Base-by-base conservation (phyloP, 2,797 vertebrate species). In the Champsocephalus esox region DNA sequence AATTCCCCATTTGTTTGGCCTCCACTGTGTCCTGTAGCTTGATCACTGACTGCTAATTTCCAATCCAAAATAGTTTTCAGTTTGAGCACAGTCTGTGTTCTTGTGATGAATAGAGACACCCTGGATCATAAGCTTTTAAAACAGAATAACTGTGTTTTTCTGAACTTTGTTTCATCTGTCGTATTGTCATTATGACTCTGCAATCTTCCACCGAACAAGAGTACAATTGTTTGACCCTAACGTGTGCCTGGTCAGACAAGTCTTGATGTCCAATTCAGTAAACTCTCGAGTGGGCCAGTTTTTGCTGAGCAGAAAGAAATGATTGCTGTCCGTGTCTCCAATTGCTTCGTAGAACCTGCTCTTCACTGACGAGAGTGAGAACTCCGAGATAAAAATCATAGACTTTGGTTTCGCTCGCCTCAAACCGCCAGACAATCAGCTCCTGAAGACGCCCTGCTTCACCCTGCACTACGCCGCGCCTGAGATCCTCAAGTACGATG, bases 331-430 rank as follows among this genome's bases (percentile, higher is more conserved):
- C 5, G 3, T 89, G 60, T 91, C 68, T 87, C 46, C 56, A 87
- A 87, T 91, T 82, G 78, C 77, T 78, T 79, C 74, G 55, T 86
- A 99, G 98, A 99, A 99, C 93, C 95, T 99, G 87, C 91, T 99
- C 85, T 99, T 99, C 93, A 99, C 97, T 28, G 97, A 98, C 66
- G 98, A 99, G 92, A 96, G 93, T 48, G 97, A 99, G 93, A 97
- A 96, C 92, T 97, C 96, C 0, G 98, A 99, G 95, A 99, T 99
- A 86, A 99, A 99, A 96, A 95, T 99, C 86, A 99, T 99, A 91
- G 98, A 99, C 94, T 99, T 98, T 82, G 98, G 98, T 57, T 99
- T 99, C 82, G 98, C 98, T n/a, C 96, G 97, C 72, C 96, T 99
- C 87, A 99, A 99, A 91, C 98, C 98, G 0, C 97, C 97, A 4